Conservation (phyloP, 2,888 invertebrate genomes). For the Trimorus sp. region DNA sequence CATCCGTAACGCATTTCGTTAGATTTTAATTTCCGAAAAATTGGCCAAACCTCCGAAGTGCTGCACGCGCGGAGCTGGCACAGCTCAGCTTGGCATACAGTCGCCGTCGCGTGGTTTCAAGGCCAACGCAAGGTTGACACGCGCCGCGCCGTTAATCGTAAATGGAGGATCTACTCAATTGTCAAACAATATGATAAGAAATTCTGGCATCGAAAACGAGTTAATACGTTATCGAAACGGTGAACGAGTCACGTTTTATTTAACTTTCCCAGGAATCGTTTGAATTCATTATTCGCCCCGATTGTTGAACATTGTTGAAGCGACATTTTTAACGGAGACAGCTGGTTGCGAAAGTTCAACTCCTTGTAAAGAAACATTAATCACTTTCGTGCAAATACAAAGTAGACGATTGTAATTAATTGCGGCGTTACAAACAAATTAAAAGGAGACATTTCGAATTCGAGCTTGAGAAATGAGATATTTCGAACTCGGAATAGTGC, state of each 20-base stretch:
- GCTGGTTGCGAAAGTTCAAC: too few relatives aligned
- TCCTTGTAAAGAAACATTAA: too few relatives aligned
- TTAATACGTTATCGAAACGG: constrained; percentile 6
- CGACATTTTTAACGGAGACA: too few relatives aligned
- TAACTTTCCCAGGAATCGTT: too few relatives aligned
- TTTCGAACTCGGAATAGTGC: too few relatives aligned
- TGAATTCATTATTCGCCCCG: too few relatives aligned
- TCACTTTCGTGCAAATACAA: too few relatives aligned
- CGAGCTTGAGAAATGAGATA: too few relatives aligned
- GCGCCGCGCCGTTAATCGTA: constrained; percentile 74
- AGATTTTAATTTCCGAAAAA: constrained; percentile 44
- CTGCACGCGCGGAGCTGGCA: constrained; percentile 65
- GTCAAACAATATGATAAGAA: constrained; percentile 46
- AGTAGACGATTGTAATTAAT: too few relatives aligned
- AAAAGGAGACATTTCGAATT: too few relatives aligned
- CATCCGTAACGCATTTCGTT: not conserved
- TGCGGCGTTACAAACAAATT: too few relatives aligned
- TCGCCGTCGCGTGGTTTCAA: constrained; percentile 81
- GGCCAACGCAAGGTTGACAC: constrained; percentile 81
- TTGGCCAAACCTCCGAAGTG: constrained; percentile 44
- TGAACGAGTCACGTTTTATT: not conserved
- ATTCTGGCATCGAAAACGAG: constrained; percentile 25
- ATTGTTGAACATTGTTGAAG: too few relatives aligned
- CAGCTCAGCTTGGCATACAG: constrained; percentile 72
- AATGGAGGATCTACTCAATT: constrained; percentile 65